Evolutionary conservation across 2,797 vertebrate genomes (phyloP), one percentile per base, ranked within the genome.

Genomic region (Oreortyx pictus): DNA sequence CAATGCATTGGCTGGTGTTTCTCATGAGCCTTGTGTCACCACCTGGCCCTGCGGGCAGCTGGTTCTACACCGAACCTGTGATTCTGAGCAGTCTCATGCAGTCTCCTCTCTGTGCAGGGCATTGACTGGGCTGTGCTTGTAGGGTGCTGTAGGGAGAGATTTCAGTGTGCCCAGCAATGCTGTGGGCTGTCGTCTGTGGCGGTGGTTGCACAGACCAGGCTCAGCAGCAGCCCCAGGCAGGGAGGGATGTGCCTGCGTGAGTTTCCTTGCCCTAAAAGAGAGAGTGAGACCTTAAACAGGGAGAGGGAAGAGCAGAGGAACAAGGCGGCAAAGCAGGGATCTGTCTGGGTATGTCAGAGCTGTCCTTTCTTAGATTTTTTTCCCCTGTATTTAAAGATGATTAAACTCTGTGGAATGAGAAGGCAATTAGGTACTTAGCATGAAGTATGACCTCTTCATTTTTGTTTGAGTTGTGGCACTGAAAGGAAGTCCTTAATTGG

Each of bases 111-210:
- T 71, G 65, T 52, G 11, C 35, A 57, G 27, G 23, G 4, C 24
- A 23, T 2, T 33, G 39, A 11, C 41, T 1, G 6, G 59, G 65
- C n/a, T 85, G 46, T 14, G 10, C 54, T 72, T 0, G 0, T 8
- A 0, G 0, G 25, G 18, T 46, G 4, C 61, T 25, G 31, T 14
- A 25, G 39, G 41, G 7, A 11, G 31, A 77, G 77, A 39, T 61
- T 88, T 46, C 65, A 11, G 59, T 31, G 43, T 80, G 41, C 29
- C 62, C 11, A 7, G 17, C 64, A 86, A 25, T 9, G 47, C 19
- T 24, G 33, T 0, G 4, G 44, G 23, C 52, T 68, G 29, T 67
- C 1, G 1, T 18, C 41, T 14, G 9, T 49, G 67, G 25, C 0
- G 0, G 52, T 31, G 33, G 5, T 20, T 46, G 3, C 6, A 15